phyloP scores from a whole-genome alignment of 1,140 invertebrate genomes.

The Drosophila ercepeae region DNA sequence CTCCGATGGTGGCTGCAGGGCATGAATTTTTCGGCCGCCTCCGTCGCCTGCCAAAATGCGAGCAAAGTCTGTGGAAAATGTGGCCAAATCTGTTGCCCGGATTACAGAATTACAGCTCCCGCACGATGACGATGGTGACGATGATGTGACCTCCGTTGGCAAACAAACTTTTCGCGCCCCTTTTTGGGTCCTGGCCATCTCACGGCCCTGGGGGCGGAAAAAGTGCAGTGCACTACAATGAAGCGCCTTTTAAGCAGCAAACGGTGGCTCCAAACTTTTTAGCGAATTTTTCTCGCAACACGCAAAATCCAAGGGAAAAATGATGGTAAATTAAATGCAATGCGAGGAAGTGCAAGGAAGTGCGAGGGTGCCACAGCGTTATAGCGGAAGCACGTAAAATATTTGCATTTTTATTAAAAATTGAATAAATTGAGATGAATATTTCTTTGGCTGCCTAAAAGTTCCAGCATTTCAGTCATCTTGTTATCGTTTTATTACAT shows the following conservation, averaged over 20 bases:
- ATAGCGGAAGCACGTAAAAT: slow-evolving; percentile 43
- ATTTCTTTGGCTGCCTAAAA: slow-evolving; percentile 29
- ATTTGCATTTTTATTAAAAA: slow-evolving; percentile 79
- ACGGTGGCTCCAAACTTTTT: slow-evolving; percentile 41
- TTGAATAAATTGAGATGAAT: slow-evolving; percentile 64
- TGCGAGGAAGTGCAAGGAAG: too few relatives aligned
- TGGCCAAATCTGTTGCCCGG: slow-evolving; percentile 69
- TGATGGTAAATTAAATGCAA: slow-evolving; percentile 24
- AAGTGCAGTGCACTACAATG: slow-evolving; percentile 49
- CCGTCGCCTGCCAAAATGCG: slow-evolving; percentile 31
- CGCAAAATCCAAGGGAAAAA: slow-evolving; percentile 14
- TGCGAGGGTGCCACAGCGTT: slow-evolving; percentile 12
- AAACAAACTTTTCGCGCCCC: slow-evolving; percentile 58
- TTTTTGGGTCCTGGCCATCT: too few relatives aligned
- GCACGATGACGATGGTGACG: slow-evolving; percentile 39
- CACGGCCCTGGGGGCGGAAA: slow-evolving; percentile 29
- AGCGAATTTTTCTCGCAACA: slow-evolving; percentile 25
- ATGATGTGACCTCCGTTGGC: slow-evolving; percentile 42
- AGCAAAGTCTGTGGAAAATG: slow-evolving; percentile 63
- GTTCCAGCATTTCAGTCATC: slow-evolving; percentile 7
- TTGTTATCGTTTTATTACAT: slow-evolving; percentile 66
- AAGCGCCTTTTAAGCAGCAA: slow-evolving; percentile 60
- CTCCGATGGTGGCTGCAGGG: slow-evolving; percentile 25
- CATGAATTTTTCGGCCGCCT: slow-evolving; percentile 56
- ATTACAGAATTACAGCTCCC: slow-evolving; percentile 41